Evolutionary conservation across 2,113 vertebrate genomes (phyloP).

Genomic region (Meriones unguiculatus): DNA sequence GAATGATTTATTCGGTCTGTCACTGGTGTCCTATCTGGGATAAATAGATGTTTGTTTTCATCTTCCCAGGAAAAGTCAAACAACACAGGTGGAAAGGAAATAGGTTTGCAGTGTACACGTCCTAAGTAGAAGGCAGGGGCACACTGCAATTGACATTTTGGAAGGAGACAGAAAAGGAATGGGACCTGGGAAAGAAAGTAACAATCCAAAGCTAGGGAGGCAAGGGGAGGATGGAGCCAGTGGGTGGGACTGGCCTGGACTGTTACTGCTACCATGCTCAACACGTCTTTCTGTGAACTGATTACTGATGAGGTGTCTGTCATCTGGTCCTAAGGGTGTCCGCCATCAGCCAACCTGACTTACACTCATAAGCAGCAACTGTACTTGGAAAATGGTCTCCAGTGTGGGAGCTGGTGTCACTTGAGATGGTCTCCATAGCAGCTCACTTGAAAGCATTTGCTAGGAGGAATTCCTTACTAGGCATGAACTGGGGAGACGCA

Average conservation of each 20-base stretch:
- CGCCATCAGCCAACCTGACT: not conserved
- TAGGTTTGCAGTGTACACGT: not conserved
- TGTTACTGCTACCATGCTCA: fast-evolving
- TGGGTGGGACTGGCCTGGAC: not conserved
- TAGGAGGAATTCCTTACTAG: not conserved
- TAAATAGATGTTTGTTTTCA: not conserved
- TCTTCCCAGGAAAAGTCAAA: not conserved
- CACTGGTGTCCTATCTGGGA: not conserved
- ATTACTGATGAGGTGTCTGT: not conserved
- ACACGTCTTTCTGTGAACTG: not conserved
- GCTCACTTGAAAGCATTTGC: not conserved
- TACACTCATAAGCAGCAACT: not conserved
- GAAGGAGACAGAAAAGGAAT: not conserved
- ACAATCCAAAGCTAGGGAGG: too few relatives aligned
- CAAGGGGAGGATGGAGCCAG: not conserved
- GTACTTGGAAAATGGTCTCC: not conserved
- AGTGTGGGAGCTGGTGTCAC: not conserved
- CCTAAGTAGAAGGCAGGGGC: not conserved
- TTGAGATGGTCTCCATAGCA: not conserved
- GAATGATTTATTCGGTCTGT: not conserved
- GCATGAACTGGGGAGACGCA: not conserved
- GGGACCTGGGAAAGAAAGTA: not conserved
- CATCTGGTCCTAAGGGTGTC: not conserved
- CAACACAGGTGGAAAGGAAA: not conserved
- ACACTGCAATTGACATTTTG: not conserved